phyloP scores from a whole-genome alignment of 2,113 vertebrate species.

The Sinocyclocheilus anshuiensis region DNA sequence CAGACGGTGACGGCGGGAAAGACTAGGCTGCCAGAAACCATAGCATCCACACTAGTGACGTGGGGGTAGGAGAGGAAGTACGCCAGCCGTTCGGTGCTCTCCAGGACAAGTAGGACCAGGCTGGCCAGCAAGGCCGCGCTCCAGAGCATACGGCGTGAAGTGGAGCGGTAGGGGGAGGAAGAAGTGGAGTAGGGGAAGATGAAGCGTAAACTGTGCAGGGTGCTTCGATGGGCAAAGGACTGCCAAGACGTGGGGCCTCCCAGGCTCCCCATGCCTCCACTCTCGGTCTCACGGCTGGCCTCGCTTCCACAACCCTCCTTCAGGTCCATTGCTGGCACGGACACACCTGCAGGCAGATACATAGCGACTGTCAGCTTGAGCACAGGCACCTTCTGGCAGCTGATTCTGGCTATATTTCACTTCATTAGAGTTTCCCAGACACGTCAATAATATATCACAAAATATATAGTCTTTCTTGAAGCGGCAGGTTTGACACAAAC shows the following conservation, averaged over 20 bases:
- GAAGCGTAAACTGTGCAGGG: slow-evolving; percentile 91
- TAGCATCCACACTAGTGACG: slow-evolving; percentile 92
- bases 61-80: slow-evolving; percentile 98
- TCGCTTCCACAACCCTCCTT: slow-evolving; percentile 89
- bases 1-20: slow-evolving; percentile 96
- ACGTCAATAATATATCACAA: background rate
- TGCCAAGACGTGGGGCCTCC: slow-evolving; percentile 78
- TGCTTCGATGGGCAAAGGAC: slow-evolving; percentile 89
- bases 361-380: slow-evolving; percentile 11
- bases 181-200: slow-evolving; percentile 80
- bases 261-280: slow-evolving; percentile 73
- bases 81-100: slow-evolving; percentile 89
- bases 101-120: slow-evolving; percentile 86
- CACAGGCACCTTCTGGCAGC: slow-evolving; percentile 12
- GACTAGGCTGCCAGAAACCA: slow-evolving; percentile 88
- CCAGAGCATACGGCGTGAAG: slow-evolving; percentile 89
- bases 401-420: slow-evolving; percentile 4
- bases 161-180: slow-evolving; percentile 71
- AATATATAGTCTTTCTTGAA: slow-evolving; percentile 15
- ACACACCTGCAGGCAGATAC: slow-evolving; percentile 56
- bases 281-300: slow-evolving; percentile 83
- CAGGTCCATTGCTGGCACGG: slow-evolving; percentile 83
- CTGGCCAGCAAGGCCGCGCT: slow-evolving; percentile 88
- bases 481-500: slow-evolving; percentile 10
- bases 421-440: slow-evolving; percentile 23